Base-by-base conservation (phyloP, 2,888 invertebrate species). In the Amphipyra berbera region DNA sequence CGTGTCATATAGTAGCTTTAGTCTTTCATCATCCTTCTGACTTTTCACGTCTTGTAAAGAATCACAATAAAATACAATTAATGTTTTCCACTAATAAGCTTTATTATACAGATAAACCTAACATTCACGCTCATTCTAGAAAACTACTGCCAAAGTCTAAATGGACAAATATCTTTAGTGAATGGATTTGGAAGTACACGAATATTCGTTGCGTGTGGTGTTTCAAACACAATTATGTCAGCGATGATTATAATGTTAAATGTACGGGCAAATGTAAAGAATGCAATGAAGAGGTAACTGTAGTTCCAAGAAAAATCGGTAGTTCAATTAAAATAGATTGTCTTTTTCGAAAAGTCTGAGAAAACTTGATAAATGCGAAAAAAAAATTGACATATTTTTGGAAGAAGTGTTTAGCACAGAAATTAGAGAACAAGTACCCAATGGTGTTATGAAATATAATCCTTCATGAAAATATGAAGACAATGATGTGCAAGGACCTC, bases 101-200 rank as follows among this genome's bases (percentile, higher is more conserved):
- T n/a, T n/a, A n/a, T n/a, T n/a, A n/a, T n/a, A n/a, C n/a, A n/a
- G n/a, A n/a, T n/a, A n/a, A n/a, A n/a, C n/a, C n/a, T n/a, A n/a
- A n/a, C n/a, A n/a, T n/a, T n/a, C n/a, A n/a, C n/a, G n/a, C n/a
- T n/a, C n/a, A n/a, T n/a, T n/a, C n/a, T n/a, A n/a, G n/a, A n/a
- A n/a, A n/a, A n/a, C n/a, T n/a, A n/a, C n/a, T n/a, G n/a, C n/a
- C n/a, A 44, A 44, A 8, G 21, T 15, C 4, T 21, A 44, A 44
- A 21, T 44, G 44, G 44, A 44, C 6, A 10, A 44, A 21, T 44
- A 54, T 21, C 21, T 21, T 44, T 9, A 10, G 21, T 21, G 44
- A 44, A 21, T 44, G 27, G 44, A 44, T 61, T 55, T 61, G 61
- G 61, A 55, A 49, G 37, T n/a, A 61, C 37, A 61, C 54, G 6